A percentile compares a stretch with the other conserved stretches of the same genome.
phyloP scores from a whole-genome alignment of 2,797 vertebrate genomes.

The Molossus molossus region DNA sequence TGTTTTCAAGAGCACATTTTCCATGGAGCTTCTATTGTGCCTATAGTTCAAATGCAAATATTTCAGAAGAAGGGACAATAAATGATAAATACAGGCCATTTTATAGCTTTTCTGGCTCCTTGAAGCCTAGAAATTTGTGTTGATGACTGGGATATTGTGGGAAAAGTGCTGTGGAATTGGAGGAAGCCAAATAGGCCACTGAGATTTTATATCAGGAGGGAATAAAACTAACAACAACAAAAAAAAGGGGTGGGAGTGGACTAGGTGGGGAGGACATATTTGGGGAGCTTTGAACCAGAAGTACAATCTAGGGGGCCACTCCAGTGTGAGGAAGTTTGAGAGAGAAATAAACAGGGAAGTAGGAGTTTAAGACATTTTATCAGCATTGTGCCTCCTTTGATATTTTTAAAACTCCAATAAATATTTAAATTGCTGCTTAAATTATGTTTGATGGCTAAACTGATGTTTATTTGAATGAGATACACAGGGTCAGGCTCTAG shows the following conservation, averaged over 20 bases:
- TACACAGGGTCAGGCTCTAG: not conserved
- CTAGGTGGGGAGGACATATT: not conserved
- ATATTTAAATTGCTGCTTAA: constrained; percentile 18
- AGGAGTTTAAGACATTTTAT: not conserved
- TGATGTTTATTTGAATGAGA: constrained; percentile 53
- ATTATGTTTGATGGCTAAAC: constrained; percentile 38
- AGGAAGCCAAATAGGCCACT: not conserved
- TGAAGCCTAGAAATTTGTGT: constrained; percentile 18
- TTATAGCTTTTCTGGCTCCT: not conserved
- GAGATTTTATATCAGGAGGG: constrained; percentile 30
- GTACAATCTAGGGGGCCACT: not conserved
- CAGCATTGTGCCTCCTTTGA: not conserved
- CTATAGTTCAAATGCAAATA: constrained; percentile 39
- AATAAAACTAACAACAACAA: not conserved
- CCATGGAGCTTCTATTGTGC: not conserved
- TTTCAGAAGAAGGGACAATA: not conserved
- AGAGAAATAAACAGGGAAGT: not conserved
- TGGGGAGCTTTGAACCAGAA: not conserved
- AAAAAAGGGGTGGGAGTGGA: not conserved
- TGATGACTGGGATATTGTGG: not conserved
- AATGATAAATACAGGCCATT: not conserved
- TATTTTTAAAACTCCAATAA: constrained; percentile 35
- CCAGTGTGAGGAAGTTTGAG: not conserved
- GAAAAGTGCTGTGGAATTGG: not conserved
- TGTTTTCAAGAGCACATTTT: not conserved